Percentiles rank a stretch among this genome's conserved stretches.
Conservation (phyloP, 2,797 vertebrate genomes). For the Xyrichtys novacula region DNA sequence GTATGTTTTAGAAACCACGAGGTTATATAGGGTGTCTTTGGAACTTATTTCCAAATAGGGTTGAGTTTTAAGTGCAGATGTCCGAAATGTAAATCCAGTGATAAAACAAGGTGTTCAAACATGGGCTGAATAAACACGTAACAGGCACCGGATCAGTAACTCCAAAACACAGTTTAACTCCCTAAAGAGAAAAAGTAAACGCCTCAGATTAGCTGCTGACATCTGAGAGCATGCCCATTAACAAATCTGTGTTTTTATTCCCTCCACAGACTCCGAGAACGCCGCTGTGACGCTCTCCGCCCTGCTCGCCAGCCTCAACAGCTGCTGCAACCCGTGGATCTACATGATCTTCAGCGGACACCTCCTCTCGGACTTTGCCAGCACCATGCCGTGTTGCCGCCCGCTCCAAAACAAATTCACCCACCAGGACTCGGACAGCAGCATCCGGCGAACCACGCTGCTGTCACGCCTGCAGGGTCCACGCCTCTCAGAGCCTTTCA, state of each 20-base stretch:
- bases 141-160: neutral
- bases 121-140: slow-evolving; percentile 14
- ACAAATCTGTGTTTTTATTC: neutral
- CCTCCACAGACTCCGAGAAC: slow-evolving; percentile 90
- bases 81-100: neutral
- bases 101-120: neutral
- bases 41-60: neutral
- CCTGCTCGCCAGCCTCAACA: slow-evolving; percentile 93
- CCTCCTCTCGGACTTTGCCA: slow-evolving; percentile 89
- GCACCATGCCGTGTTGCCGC: slow-evolving; percentile 87
- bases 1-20: too few relatives aligned
- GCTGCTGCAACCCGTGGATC: slow-evolving; percentile 98
- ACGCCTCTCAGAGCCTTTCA: slow-evolving; percentile 84
- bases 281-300: slow-evolving; percentile 88
- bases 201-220: slow-evolving; percentile 1
- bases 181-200: slow-evolving; percentile 9
- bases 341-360: slow-evolving; percentile 97
- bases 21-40: too few relatives aligned
- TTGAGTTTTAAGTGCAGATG: neutral
- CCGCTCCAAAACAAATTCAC: slow-evolving; percentile 69
- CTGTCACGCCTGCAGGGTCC: slow-evolving; percentile 85
- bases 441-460: slow-evolving; percentile 88
- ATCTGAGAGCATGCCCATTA: neutral
- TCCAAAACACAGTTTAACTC: neutral
- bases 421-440: slow-evolving; percentile 91